Percentiles rank a stretch among this genome's conserved stretches.
These are phyloP conservation scores for Stegophylla sp. DNA, from an alignment of 2,888 invertebrate species.

Conservation along the genomic window DNA sequence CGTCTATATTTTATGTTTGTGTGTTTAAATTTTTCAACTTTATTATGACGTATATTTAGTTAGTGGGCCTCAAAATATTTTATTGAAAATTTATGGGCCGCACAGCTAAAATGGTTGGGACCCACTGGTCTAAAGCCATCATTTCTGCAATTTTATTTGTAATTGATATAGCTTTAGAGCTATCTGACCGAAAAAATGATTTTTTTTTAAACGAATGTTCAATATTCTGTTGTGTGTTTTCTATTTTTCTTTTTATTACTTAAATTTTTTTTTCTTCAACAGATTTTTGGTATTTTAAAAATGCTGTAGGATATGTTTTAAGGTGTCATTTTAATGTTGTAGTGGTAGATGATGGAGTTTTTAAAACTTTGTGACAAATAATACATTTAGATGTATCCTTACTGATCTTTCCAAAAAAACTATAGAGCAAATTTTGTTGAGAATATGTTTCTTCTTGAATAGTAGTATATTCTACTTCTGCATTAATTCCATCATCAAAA, in stretches of 20 bases:
- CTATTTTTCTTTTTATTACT: conserved; percentile 11
- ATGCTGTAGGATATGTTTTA: not conserved
- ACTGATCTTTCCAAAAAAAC: not conserved
- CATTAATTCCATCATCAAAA: no score
- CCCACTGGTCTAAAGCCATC: conserved; percentile 58
- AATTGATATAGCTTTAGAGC: not conserved
- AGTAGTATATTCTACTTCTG: not conserved
- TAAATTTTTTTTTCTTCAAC: not conserved
- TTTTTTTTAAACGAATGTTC: not conserved
- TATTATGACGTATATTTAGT: no score
- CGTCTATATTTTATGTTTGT: no score
- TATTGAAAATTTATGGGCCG: no score
- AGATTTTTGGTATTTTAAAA: conserved; percentile 2
- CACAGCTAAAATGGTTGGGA: no score
- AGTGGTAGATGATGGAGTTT: not conserved
- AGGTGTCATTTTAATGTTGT: not conserved
- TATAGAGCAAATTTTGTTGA: conserved; percentile 1
- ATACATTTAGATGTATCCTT: not conserved
- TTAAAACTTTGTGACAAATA: not conserved
- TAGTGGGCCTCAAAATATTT: no score
- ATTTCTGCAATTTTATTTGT: conserved; percentile 17
- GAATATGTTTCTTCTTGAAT: not conserved
- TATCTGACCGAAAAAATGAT: not conserved
- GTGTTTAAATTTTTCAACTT: no score
- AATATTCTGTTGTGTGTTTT: conserved; percentile 6